Base-by-base conservation (phyloP, 2,113 vertebrate species). In the Hyperoodon ampullatus region DNA sequence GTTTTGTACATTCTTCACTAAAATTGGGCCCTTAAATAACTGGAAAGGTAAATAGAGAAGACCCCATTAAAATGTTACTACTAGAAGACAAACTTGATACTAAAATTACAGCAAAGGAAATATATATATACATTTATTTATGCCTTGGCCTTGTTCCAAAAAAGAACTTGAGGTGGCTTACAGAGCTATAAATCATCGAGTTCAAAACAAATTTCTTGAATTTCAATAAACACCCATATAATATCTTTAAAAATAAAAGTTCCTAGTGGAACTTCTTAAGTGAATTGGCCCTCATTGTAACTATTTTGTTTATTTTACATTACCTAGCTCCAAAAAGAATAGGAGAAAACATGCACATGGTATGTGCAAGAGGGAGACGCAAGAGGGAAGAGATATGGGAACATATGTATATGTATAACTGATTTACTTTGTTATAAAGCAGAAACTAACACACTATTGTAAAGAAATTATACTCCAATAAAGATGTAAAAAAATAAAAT, bases 41-140 rank as follows among this genome's bases (percentile, higher is more conserved):
- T 86, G n/a, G 33, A 70, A 89, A 90, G 80, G 50, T 63, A 96
- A 66, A 92, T 2, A 93, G 24, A 83, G 8, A 93, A 93, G 21
- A 68, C 11, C 7, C 84, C 28, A 90, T 44, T 55, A 87, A 94
- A 88, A 74, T 87, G 35, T 42, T 75, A 91, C 81, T 68, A 24
- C 3, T 87, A 92, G 42, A 75, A 61, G 28, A 72, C 30, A 94
- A 58, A 66, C 8, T 21, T 33, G 65, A 92, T 88, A 68, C 50
- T 65, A 63, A 63, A 90, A 77, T 82, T 93, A 84, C 16, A 87
- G 30, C 47, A 93, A 90, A 82, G 18, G 30, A 75, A 23, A 70
- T n/a, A 68, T 12, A 89, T 30, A 84, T 82, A 81, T 61, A 89
- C 21, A 66, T 44, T 42, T 63, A 63, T 42, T 87, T 78, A 95